Conservation (phyloP, 2,888 invertebrate genomes). For the Sepiola atlantica region DNA sequence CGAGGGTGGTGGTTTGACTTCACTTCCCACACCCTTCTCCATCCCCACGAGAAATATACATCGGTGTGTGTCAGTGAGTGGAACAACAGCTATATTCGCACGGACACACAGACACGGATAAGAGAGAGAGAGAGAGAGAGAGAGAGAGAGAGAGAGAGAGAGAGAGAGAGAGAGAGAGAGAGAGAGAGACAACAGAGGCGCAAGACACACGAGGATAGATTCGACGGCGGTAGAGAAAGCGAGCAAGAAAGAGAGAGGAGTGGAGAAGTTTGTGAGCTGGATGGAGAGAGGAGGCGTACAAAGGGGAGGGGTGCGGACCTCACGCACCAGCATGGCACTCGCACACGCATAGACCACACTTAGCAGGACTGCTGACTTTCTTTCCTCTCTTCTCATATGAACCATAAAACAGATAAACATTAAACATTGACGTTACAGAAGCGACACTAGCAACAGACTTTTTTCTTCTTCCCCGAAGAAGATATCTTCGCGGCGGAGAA, state of each 20-base stretch:
- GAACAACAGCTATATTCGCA: slow-evolving; percentile 10
- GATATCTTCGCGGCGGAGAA: not conserved
- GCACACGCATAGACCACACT: slow-evolving; percentile 22
- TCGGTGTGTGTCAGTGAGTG: slow-evolving; percentile 21
- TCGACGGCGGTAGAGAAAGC: too few relatives aligned
- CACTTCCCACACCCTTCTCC: not conserved
- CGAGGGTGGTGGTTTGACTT: not conserved
- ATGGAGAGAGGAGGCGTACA: too few relatives aligned
- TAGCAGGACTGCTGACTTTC: slow-evolving; percentile 14
- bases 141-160: too few relatives aligned
- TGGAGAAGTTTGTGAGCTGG: too few relatives aligned
- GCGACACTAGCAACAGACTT: slow-evolving; percentile 32
- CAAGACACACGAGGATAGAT: not conserved
- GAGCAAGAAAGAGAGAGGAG: too few relatives aligned
- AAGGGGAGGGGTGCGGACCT: not conserved
- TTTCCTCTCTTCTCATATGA: not conserved
- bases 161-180: too few relatives aligned
- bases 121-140: not conserved
- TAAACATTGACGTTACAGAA: slow-evolving; percentile 21
- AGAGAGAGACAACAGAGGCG: not conserved
- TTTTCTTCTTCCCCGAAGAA: not conserved
- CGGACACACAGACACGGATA: not conserved
- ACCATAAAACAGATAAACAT: slow-evolving; percentile 13
- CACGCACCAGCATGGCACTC: slow-evolving; percentile 20
- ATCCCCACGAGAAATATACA: not conserved